These are phyloP conservation scores for Anniella stebbinsi DNA, from an alignment of 2,797 vertebrate genomes.

Conservation along the genomic window DNA sequence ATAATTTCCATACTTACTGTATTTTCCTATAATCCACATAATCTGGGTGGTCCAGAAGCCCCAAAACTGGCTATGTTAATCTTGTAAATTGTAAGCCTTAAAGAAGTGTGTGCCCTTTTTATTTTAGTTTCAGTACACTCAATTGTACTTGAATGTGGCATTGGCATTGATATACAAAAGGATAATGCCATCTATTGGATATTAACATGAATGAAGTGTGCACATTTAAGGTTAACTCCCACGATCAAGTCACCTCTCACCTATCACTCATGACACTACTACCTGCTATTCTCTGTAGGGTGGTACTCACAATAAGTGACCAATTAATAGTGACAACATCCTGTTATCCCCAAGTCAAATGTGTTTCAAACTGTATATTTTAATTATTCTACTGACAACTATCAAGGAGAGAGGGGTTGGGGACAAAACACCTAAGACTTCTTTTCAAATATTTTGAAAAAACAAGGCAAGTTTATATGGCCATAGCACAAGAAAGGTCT, in stretches of 20 bases:
- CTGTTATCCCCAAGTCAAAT: neutral
- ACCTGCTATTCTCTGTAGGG: neutral
- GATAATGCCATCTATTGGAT: conserved; percentile 34
- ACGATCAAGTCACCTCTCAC: neutral
- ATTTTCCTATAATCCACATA: neutral
- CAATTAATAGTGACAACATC: neutral
- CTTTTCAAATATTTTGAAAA: neutral
- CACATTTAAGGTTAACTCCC: conserved; percentile 19
- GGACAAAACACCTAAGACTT: neutral
- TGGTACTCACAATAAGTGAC: neutral
- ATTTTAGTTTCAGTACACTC: conserved; percentile 47
- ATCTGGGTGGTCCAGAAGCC: neutral
- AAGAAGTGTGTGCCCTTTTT: neutral
- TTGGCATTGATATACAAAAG: neutral
- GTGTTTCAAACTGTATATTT: neutral
- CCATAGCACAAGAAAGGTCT: neutral
- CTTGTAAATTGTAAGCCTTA: neutral
- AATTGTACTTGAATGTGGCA: conserved; percentile 41
- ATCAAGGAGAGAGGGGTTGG: neutral
- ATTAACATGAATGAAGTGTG: fast-evolving
- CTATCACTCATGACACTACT: neutral
- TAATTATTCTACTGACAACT: neutral
- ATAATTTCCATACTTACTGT: neutral
- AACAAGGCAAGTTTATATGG: neutral
- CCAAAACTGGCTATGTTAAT: neutral